Evolutionary conservation across 2,797 vertebrate genomes (phyloP), one percentile per base, ranked within the genome.

Genomic region (Echeneis naucrates): DNA sequence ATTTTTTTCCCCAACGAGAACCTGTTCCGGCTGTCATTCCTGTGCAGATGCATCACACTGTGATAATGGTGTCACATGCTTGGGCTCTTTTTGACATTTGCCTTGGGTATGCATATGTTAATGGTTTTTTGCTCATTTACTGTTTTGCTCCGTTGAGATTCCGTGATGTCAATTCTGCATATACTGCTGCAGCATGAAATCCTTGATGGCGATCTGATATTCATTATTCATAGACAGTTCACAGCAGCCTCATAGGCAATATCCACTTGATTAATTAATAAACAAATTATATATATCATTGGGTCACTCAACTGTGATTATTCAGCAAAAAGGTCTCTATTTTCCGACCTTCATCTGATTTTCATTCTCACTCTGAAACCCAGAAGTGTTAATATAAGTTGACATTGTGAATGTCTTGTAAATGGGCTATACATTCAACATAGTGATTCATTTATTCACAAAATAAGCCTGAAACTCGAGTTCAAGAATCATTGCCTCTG

Each of bases 21-120:
- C 51, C 71, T 64, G 66, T 67, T 52, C 44, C 35, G 66, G 73
- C 72, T 77, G 61, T 65, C 56, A 47, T 66, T 68, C 54, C 68
- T 37, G 52, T 23, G 12, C 77, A 71, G 69, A 86, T 79, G 81
- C 80, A 75, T 81, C 81, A 68, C 3, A 27, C 81, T 78, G 82
- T 70, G 77, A 81, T 75, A 83, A 83, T 69, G 21, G 58, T 57
- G 71, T 85, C 78, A 82, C 75, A 70, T 60, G 74, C 68, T 72
- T 52, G 42, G 63, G 64, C 47, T 80, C 72, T 58, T 80, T 82
- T 80, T 75, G 67, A 87, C 85, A 83, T 88, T 88, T 83, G 51
- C 75, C 67, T 81, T 86, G 77, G 88, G 81, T 80, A 80, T 73
- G 72, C 84, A 89, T 86, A 82, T 82, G 67, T 76, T 73, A 69